Base-by-base conservation (phyloP, 2,888 invertebrate species). In the Torymus auratus region DNA sequence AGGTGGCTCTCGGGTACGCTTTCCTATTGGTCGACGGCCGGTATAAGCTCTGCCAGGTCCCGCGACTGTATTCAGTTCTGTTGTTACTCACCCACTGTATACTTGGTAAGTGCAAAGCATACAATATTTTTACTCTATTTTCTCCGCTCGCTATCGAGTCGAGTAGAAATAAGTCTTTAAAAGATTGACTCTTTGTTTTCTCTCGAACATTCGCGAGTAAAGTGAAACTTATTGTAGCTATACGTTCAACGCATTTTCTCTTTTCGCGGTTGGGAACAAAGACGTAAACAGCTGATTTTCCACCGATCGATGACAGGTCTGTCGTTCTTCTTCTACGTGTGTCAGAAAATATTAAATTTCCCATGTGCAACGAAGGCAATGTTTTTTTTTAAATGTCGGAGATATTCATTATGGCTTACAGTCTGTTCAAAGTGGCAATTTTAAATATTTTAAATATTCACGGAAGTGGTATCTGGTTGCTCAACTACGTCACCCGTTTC, bases 81-180 rank as follows among this genome's bases (percentile, higher is more conserved):
- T 88, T 87, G 86, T 88, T 88, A 85, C 85, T 81, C 86, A 87
- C 85, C 86, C 85, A 87, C 88, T 85, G 88, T 86, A 87, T 85
- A 87, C 88, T 88, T 88, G 89, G 89, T 89, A 86, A 89, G 89
- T 89, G 83, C 23, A 15, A 13, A 28, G 28, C 3, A 28, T 28
- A 28, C 28, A 28, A 28, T 28, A 28, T 28, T 55, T 58, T 2
- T 10, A 23, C 15, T 64, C 74, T 53, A 65, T 55, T 52, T 50
- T 71, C 52, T 14, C 11, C 52, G n/a, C 12, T 14, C 11, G 13
- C 17, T 58, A 56, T 41, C 11, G 7, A 15, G n/a, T 15, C 41
- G 58, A 61, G 52, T 12, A 14, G 68, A 53, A 58, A 23, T 11
- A 74, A 15, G 61, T 28, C 28, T 28, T 28, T 28, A 0, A 28